Percentiles rank a stretch among this genome's conserved stretches.
These are phyloP conservation scores for Drosophila sordidapex DNA, from an alignment of 2,888 invertebrate genomes.

Conservation along the genomic window DNA sequence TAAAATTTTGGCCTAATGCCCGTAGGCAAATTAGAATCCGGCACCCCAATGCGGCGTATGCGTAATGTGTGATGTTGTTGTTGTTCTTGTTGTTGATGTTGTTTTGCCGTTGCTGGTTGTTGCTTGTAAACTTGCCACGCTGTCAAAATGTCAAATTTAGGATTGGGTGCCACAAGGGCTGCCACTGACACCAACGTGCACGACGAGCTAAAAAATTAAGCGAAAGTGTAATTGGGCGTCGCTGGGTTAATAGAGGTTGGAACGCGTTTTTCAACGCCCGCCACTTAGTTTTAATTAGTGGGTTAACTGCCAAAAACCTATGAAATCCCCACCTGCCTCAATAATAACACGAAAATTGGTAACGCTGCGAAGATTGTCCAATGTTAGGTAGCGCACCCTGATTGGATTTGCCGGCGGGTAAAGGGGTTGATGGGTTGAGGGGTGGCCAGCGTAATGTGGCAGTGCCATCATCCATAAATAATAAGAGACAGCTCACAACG, in stretches of 20 bases:
- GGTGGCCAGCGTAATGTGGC: neutral
- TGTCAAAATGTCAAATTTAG: conserved; percentile 77
- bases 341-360: conserved; percentile 40
- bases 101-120: conserved; percentile 27
- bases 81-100: conserved; percentile 28
- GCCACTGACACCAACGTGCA: conserved; percentile 23
- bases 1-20: conserved; percentile 64
- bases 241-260: conserved; percentile 77
- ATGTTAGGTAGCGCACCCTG: conserved; percentile 33
- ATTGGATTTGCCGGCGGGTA: conserved; percentile 21
- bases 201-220: conserved; percentile 66
- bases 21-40: conserved; percentile 74
- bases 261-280: conserved; percentile 61
- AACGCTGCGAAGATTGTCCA: conserved; percentile 26
- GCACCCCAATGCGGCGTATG: conserved; percentile 64
- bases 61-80: conserved; percentile 62
- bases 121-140: conserved; percentile 68
- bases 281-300: conserved; percentile 79
- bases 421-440: neutral
- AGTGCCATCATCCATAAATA: conserved; percentile 47
- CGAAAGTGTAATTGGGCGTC: conserved; percentile 79
- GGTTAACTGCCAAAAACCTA: conserved; percentile 47
- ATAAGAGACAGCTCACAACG: conserved; percentile 35
- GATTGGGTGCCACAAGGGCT: conserved; percentile 24
- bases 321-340: neutral